Evolutionary conservation across 1,140 invertebrate species (phyloP), one percentile per base, ranked within the genome.

Genomic region (Catajapyx aquilonaris): DNA sequence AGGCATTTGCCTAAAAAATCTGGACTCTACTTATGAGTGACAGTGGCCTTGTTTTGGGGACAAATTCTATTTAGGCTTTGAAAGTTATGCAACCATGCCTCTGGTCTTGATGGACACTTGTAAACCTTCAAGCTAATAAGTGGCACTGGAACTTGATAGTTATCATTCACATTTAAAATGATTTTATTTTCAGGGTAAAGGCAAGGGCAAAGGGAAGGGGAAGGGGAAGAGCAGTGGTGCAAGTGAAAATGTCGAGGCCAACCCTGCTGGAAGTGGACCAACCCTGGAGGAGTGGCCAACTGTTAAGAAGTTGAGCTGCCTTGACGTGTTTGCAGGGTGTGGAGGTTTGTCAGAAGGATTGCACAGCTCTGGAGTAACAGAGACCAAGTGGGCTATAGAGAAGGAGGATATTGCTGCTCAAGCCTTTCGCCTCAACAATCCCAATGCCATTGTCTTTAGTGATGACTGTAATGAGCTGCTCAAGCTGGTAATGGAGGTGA

Each of bases 261-360:
- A 41, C 13, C 36, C 35, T 38, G 33, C 34, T 20, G 40, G 53
- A 5, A 51, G 41, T 41, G 41, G n/a, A n/a, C n/a, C n/a, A n/a
- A n/a, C n/a, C n/a, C n/a, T 49, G 18, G 42, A 52, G 32, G 41
- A 54, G 1, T 59, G 48, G 53, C 51, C 44, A 21, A 23, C 46
- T 21, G 49, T 68, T 20, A 54, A 52, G 37, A 69, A 66, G 31
- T 52, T 87, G 17, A 56, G 58, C 47, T 71, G 69, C 25, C 55
- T 90, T 35, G 83, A 88, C 54, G 73, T 88, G n/a, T 88, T 90
- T 61, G 78, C 83, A 44, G 84, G 84, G 1, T 87, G 83, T 57
- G 84, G 83, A 34, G 84, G 79, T 68, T 41, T 52, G 3, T 48
- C 47, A 3, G 43, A 73, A 46, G 76, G 77, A 2, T 61, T 88